Conservation (phyloP, 2,888 invertebrate genomes). For the Apodemia hepburni region DNA sequence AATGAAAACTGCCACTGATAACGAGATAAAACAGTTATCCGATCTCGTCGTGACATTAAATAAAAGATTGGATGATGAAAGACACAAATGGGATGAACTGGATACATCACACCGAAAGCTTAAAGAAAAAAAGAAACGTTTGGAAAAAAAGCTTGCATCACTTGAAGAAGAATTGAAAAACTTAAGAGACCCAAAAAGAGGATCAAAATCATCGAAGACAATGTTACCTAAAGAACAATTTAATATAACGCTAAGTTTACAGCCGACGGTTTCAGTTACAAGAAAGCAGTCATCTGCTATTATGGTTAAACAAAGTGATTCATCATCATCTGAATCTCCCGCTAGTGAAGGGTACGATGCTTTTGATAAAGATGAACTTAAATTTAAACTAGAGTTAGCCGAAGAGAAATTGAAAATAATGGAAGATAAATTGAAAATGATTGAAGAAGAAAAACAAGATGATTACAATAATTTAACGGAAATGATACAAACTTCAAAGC, state of each 20-base stretch:
- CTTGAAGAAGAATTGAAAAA: slow-evolving; percentile 51
- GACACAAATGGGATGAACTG: slow-evolving; percentile 79
- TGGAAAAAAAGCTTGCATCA: slow-evolving; percentile 48
- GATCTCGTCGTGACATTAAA: slow-evolving; percentile 80
- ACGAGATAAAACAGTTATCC: slow-evolving; percentile 80
- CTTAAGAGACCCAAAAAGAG: slow-evolving; percentile 46
- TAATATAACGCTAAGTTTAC: slow-evolving; percentile 27
- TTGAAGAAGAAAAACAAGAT: slow-evolving; percentile 81
- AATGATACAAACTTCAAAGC: slow-evolving; percentile 79
- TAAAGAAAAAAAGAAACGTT: slow-evolving; percentile 71
- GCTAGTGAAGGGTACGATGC: slow-evolving; percentile 44
- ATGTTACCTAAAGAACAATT: slow-evolving; percentile 42
- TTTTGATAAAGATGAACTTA: slow-evolving; percentile 62
- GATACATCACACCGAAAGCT: slow-evolving; percentile 76
- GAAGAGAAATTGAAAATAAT: slow-evolving; percentile 84
- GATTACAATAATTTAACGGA: slow-evolving; percentile 78
- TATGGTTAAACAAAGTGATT: slow-evolving; percentile 50
- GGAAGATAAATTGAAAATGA: slow-evolving; percentile 81
- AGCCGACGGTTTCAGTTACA: slow-evolving; percentile 28
- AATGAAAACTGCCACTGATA: slow-evolving; percentile 80
- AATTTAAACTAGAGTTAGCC: slow-evolving; percentile 78
- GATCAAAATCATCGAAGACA: slow-evolving; percentile 50
- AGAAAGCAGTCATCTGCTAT: slow-evolving; percentile 50
- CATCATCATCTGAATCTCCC: slow-evolving; percentile 46
- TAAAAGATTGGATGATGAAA: slow-evolving; percentile 78